These are phyloP conservation scores for Castor canadensis DNA, from an alignment of 2,113 vertebrate species.

Conservation along the genomic window DNA sequence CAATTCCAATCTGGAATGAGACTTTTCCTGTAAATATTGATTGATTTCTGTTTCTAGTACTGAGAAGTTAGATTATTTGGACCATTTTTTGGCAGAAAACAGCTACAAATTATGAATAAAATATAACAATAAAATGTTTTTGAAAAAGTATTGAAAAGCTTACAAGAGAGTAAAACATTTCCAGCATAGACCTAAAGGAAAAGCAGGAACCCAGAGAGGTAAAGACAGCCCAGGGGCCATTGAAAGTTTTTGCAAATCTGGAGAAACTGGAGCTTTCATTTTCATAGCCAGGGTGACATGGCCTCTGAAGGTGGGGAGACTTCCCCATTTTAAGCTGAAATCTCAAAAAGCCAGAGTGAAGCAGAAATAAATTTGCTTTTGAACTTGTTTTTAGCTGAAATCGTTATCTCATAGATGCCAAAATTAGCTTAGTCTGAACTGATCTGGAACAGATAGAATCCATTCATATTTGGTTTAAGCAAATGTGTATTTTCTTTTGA, in stretches of 20 bases:
- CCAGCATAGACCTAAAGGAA: not conserved
- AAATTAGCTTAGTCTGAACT: not conserved
- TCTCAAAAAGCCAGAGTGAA: not conserved
- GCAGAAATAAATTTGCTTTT: constrained; percentile 24
- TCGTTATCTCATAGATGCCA: not conserved
- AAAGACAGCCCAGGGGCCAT: not conserved
- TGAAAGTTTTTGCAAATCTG: not conserved
- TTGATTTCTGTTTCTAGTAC: constrained; percentile 35
- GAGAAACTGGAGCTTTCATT: constrained; percentile 15
- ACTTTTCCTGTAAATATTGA: constrained; percentile 6
- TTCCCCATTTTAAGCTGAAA: constrained; percentile 3
- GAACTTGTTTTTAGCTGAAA: constrained; percentile 23
- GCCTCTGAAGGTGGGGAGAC: not conserved
- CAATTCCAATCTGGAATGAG: not conserved
- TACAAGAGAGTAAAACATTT: constrained; percentile 31
- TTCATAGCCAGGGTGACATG: not conserved
- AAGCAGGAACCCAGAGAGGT: constrained; percentile 3
- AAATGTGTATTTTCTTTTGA: constrained; percentile 39
- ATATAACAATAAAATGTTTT: not conserved
- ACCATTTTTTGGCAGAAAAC: not conserved
- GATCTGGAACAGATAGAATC: not conserved
- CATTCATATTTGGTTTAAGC: not conserved
- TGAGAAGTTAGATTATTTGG: not conserved
- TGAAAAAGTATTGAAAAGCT: not conserved
- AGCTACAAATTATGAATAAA: constrained; percentile 1